phyloP scores from a whole-genome alignment of 1,140 invertebrate species.

The Holotrichia oblita region DNA sequence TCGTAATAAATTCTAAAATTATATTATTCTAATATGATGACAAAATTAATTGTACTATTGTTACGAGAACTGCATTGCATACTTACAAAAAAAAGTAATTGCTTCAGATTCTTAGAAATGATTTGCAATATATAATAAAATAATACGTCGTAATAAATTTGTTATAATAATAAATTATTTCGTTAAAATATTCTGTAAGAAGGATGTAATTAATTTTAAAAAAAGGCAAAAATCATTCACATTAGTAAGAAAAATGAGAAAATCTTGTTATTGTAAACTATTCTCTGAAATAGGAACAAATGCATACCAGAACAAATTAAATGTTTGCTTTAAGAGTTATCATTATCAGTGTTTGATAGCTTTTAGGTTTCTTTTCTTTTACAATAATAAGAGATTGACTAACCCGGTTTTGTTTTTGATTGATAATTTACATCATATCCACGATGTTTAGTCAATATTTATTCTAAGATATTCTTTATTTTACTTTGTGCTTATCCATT shows the following conservation, averaged over 20 bases:
- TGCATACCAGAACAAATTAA: background rate
- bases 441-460: too few species aligned
- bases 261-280: background rate
- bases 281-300: background rate
- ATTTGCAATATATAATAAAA: background rate
- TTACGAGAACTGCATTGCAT: too few species aligned
- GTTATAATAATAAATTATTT: too few species aligned
- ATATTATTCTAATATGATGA: too few species aligned
- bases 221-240: background rate
- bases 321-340: background rate
- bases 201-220: too few species aligned
- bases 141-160: too few species aligned
- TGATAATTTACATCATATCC: too few species aligned
- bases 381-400: background rate
- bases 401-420: too few species aligned
- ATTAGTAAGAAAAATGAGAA: background rate
- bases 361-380: slow-evolving; percentile 8
- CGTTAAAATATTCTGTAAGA: too few species aligned
- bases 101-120: background rate
- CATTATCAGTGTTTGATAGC: background rate
- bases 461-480: too few species aligned
- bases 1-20: background rate
- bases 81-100: background rate
- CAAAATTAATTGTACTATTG: too few species aligned
- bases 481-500: too few species aligned